These are phyloP conservation scores for Tetramorium bicarinatum DNA, from an alignment of 2,888 invertebrate species.

Conservation along the genomic window DNA sequence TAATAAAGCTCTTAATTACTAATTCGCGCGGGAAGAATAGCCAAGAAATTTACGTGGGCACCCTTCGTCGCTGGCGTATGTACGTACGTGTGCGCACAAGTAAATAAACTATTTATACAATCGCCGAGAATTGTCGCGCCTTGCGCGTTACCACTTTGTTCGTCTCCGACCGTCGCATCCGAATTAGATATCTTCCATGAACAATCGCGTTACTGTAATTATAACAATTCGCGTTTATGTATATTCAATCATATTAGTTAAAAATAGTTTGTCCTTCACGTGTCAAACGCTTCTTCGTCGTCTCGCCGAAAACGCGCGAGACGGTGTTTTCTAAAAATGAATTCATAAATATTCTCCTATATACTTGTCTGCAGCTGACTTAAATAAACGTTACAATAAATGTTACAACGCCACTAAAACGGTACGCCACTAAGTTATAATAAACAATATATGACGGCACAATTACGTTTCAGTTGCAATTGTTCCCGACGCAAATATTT, in stretches of 20 bases:
- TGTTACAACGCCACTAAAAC: too few species aligned
- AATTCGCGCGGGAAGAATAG: slow-evolving; percentile 62
- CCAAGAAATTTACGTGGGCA: slow-evolving; percentile 40
- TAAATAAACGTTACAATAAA: too few species aligned
- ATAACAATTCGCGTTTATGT: neutral
- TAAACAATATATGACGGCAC: neutral
- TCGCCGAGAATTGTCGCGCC: slow-evolving; percentile 47
- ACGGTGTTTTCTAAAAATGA: neutral
- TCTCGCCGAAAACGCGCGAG: neutral
- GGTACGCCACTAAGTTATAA: too few species aligned
- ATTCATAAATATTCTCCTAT: neutral
- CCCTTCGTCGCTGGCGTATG: neutral
- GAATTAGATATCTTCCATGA: neutral
- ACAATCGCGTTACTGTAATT: neutral
- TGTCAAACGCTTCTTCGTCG: neutral
- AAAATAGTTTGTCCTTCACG: neutral
- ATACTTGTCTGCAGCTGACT: neutral
- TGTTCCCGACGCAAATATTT: neutral
- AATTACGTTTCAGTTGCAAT: neutral
- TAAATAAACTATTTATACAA: slow-evolving; percentile 48
- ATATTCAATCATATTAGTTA: neutral
- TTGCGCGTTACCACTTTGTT: slow-evolving; percentile 16
- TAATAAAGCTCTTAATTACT: slow-evolving; percentile 75
- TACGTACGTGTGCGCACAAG: neutral
- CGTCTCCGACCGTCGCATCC: neutral